Conservation (phyloP, 2,888 invertebrate genomes). For the Eurytoma adleriae region DNA sequence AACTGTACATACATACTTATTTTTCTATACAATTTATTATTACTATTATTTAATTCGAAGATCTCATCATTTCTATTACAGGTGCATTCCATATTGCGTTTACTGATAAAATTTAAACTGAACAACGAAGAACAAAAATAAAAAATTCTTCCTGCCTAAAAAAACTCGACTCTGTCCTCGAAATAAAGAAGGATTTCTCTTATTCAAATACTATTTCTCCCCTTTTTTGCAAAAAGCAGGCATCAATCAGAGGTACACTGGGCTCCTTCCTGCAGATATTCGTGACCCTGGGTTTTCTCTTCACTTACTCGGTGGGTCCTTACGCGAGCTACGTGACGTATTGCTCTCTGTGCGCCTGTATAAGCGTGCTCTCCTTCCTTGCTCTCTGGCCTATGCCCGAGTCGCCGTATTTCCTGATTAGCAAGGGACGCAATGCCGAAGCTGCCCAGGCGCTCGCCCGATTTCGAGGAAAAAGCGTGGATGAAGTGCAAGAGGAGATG, state of each 20-base stretch:
- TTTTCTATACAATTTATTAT: too few species aligned
- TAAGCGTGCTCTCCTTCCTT: conserved; percentile 80
- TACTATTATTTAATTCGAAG: too few species aligned
- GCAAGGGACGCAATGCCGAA: conserved; percentile 79
- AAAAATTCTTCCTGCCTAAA: background rate
- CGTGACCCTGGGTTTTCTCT: conserved; percentile 83
- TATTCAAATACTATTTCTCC: background rate
- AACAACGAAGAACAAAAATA: too few species aligned
- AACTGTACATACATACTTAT: too few species aligned
- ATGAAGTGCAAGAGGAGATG: conserved; percentile 82
- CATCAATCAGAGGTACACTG: conserved; percentile 86
- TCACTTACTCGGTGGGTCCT: conserved; percentile 85
- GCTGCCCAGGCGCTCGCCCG: conserved; percentile 82
- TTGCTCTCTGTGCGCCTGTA: conserved; percentile 81
- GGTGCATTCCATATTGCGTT: too few species aligned
- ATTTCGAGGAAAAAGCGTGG: conserved; percentile 81
- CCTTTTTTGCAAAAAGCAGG: conserved; percentile 73
- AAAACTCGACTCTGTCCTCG: conserved; percentile 18
- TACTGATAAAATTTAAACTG: too few species aligned
- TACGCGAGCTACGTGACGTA: conserved; percentile 82
- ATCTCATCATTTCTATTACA: too few species aligned
- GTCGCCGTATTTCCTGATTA: conserved; percentile 85
- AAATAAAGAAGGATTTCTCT: background rate
- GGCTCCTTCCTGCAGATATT: conserved; percentile 89
- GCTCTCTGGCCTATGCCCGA: conserved; percentile 87